Base-by-base conservation (phyloP, 2,113 vertebrate genomes). In the Calypte anna region DNA sequence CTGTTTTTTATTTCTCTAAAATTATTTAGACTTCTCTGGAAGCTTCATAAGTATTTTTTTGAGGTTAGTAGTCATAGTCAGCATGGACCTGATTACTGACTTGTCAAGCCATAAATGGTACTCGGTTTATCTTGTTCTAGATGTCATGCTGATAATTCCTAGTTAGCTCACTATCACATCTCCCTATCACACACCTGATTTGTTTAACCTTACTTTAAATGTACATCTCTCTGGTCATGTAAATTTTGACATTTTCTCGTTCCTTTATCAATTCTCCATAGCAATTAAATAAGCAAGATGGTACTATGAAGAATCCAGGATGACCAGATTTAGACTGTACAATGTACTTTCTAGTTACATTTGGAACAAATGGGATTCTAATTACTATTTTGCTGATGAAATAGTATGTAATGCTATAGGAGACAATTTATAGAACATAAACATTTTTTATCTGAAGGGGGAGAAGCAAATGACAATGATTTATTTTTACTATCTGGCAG, bases 181-280 rank as follows among this genome's bases (percentile, higher is more conserved):
- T 77, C 28, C 24, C 18, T 58, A 14, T 66, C 25, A 22, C 11
- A 33, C 3, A n/a, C 5, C 2, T 58, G 12, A 48, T 19, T 9
- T 48, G 63, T 79, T 59, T 20, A 63, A 61, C 20, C 11, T 43
- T 16, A 21, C 12, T 80, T 31, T 46, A 86, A 83, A 30, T 10
- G 15, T 10, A 24, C 2, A 8, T 50, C 16, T 77, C 6, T 6
- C 14, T 43, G 10, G 36, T 81, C 19, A 21, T 38, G 38, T 51
- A 64, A 59, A n/a, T 8, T 58, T 59, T 9, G 27, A 68, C 0
- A 0, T 6, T 80, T 82, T 59, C 51, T 78, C 4, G 23, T 33
- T 81, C 38, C 33, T 57, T 14, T 74, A 2, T 64, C 23, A 59
- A 1, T 64, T 77, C 40, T 89, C 20, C 13, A 4, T 12, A 44